A percentile compares a stretch with the other conserved stretches of the same genome.
Evolutionary conservation across 2,888 invertebrate genomes (phyloP).

Genomic region (Nomada fabriciana): DNA sequence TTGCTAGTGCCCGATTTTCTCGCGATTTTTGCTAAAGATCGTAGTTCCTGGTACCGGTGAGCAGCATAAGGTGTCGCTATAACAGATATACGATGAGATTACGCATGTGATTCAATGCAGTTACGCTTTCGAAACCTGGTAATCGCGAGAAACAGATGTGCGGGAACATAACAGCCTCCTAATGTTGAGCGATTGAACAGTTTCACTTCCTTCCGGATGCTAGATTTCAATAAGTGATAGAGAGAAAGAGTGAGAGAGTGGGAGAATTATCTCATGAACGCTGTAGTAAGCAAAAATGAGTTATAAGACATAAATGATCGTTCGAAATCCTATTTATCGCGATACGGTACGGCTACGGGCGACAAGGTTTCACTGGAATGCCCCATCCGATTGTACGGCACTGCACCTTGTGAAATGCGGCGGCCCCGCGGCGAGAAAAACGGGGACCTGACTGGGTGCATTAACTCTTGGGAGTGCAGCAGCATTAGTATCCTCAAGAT

Average conservation of each 20-base stretch:
- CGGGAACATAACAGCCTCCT: not conserved
- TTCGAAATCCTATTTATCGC: conserved; percentile 18
- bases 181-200: not conserved
- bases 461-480: conserved; percentile 63
- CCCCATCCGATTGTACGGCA: conserved; percentile 63
- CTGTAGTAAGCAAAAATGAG: conserved; percentile 19
- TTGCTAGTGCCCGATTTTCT: conserved; percentile 71
- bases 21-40: conserved; percentile 36
- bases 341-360: conserved; percentile 31
- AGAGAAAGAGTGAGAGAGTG: not conserved
- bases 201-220: conserved; percentile 19
- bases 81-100: not conserved
- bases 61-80: not conserved
- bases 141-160: not conserved
- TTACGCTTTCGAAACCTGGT: not conserved
- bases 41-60: conserved; percentile 2
- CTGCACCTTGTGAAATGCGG: conserved; percentile 70
- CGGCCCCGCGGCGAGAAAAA: conserved; percentile 67
- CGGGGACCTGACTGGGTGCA: conserved; percentile 66
- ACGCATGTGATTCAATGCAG: not conserved
- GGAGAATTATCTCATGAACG: not conserved
- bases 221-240: not conserved
- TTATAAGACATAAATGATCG: conserved; percentile 31
- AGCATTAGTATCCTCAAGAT: conserved; percentile 54
- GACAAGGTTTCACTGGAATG: conserved; percentile 43